These are phyloP conservation scores for Andrena minutula DNA, from an alignment of 2,888 invertebrate species.

Conservation along the genomic window DNA sequence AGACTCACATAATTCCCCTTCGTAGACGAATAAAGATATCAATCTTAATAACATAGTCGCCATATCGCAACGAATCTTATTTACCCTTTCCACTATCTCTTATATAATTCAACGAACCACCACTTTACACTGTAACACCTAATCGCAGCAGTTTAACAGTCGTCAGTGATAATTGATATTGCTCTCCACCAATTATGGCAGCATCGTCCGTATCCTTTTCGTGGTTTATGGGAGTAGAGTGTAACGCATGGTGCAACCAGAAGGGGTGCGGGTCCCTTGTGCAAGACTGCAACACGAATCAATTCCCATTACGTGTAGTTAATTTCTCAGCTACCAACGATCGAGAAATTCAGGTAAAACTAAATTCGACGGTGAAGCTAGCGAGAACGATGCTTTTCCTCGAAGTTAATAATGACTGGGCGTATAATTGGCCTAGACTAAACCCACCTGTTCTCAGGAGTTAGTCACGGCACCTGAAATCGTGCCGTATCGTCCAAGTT, in stretches of 20 bases:
- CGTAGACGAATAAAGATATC: conserved; percentile 33
- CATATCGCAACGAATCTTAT: conserved; percentile 41
- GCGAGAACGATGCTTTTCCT: conserved; percentile 54
- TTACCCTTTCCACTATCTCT: conserved; percentile 29
- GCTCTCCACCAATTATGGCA: background rate
- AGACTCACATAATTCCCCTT: conserved; percentile 26
- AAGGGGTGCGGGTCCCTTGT: background rate
- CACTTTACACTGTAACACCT: conserved; percentile 20
- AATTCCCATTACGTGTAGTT: background rate
- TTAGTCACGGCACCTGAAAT: conserved; percentile 71
- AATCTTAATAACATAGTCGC: conserved; percentile 52
- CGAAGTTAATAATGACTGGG: conserved; percentile 61
- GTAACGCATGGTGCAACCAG: background rate
- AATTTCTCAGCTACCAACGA: conserved; percentile 11
- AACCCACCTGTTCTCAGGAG: conserved; percentile 70
- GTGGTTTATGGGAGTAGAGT: background rate
- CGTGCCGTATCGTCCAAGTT: conserved; percentile 58
- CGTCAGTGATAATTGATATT: conserved; percentile 26
- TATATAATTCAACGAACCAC: conserved; percentile 36
- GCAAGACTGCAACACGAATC: background rate
- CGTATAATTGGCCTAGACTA: conserved; percentile 69
- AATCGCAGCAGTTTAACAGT: conserved; percentile 2
- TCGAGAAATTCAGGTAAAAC: conserved; percentile 25
- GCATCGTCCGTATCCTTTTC: background rate
- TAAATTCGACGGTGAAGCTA: conserved; percentile 16